phyloP scores from a whole-genome alignment of 2,797 vertebrate species.

The Synaphobranchus kaupii region DNA sequence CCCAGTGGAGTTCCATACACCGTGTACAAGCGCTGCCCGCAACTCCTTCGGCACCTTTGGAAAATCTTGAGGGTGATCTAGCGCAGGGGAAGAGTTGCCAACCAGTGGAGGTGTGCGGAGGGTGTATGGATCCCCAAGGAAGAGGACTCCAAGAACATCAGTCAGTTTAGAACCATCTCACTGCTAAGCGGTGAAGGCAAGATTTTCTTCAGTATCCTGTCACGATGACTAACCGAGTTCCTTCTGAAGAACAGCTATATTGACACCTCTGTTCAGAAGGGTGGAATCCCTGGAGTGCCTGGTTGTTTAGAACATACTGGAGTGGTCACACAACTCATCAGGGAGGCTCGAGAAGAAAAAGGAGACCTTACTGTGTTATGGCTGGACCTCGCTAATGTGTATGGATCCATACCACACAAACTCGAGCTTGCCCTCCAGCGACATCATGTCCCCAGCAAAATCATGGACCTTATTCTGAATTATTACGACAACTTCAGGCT shows the following conservation, averaged over 20 bases:
- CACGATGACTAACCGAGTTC: not conserved
- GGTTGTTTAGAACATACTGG: not conserved
- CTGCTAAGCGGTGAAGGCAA: not conserved
- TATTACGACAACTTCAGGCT: too few species aligned
- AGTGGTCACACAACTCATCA: not conserved
- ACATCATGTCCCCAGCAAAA: too few species aligned
- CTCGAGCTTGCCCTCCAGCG: too few species aligned
- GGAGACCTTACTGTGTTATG: not conserved
- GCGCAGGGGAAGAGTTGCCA: too few species aligned
- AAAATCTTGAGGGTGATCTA: too few species aligned
- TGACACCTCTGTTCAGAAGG: not conserved
- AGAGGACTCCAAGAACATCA: not conserved
- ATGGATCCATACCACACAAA: too few species aligned
- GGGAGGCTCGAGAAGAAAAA: not conserved
- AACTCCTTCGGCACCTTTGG: too few species aligned
- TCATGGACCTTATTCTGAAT: too few species aligned
- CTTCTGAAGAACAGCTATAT: not conserved
- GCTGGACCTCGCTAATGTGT: not conserved
- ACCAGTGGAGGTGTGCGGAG: too few species aligned
- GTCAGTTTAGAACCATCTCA: not conserved
- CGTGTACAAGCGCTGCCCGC: too few species aligned
- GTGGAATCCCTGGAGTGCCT: not conserved
- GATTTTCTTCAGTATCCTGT: not conserved
- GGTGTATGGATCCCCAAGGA: too few species aligned
- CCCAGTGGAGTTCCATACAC: too few species aligned